phyloP scores from a whole-genome alignment of 2,797 vertebrate species.

The Threskiornis aethiopicus region DNA sequence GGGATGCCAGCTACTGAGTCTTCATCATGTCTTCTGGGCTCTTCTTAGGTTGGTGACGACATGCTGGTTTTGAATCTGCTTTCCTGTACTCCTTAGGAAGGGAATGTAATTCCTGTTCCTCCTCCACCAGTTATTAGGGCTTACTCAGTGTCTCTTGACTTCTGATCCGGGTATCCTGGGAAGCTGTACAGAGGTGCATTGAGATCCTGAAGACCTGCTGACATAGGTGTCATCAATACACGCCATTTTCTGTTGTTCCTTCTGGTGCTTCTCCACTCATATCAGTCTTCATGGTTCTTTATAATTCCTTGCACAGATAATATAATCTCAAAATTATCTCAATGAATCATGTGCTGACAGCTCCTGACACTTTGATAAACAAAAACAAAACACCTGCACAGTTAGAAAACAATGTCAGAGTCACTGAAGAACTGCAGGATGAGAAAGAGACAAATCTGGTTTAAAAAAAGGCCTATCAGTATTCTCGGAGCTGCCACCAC shows the following conservation, averaged over 20 bases:
- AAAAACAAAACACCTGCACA: conserved; percentile 20
- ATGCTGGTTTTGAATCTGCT: neutral
- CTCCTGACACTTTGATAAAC: conserved; percentile 26
- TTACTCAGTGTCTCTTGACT: neutral
- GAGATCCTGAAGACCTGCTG: neutral
- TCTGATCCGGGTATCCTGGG: neutral
- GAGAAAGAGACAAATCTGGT: neutral
- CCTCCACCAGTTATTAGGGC: neutral
- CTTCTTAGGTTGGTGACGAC: neutral
- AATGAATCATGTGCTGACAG: conserved; percentile 40
- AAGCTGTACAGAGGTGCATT: neutral
- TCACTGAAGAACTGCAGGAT: neutral
- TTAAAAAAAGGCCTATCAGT: neutral
- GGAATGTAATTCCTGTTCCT: neutral
- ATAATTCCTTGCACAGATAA: conserved; percentile 19
- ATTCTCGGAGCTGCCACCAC: neutral
- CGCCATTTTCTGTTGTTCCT: neutral
- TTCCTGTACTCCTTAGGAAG: neutral
- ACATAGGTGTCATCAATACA: neutral
- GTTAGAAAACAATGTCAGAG: neutral
- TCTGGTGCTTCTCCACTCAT: neutral
- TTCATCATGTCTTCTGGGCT: neutral
- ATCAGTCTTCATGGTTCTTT: neutral
- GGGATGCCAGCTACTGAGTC: neutral
- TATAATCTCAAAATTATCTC: conserved; percentile 14